These are phyloP conservation scores for Pangasius macronema DNA, from an alignment of 2,797 vertebrate genomes.

Conservation along the genomic window DNA sequence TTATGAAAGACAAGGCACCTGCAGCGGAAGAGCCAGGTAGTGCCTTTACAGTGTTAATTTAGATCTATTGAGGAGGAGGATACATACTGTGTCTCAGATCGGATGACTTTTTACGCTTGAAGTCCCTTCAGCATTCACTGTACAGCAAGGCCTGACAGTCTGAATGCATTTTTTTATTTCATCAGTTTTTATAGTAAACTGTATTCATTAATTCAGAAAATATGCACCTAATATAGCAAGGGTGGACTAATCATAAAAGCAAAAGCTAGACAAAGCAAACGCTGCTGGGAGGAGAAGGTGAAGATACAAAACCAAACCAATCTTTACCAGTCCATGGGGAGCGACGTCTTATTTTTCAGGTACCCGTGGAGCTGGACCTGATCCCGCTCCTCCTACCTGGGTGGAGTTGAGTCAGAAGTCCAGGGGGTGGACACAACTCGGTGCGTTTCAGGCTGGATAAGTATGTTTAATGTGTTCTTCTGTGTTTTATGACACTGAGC, in stretches of 20 bases:
- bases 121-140: not conserved
- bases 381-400: not conserved
- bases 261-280: not conserved
- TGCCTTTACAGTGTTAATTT: not conserved
- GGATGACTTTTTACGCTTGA: not conserved
- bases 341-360: too few relatives aligned
- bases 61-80: not conserved
- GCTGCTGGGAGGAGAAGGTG: too few relatives aligned
- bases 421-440: not conserved
- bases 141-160: not conserved
- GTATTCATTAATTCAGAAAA: not conserved
- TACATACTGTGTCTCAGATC: not conserved
- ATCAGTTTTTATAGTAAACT: not conserved
- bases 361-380: not conserved
- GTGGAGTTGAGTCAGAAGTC: not conserved
- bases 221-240: not conserved
- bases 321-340: too few relatives aligned
- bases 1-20: constrained; percentile 77
- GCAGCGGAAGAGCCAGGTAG: constrained; percentile 84
- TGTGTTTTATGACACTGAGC: too few relatives aligned
- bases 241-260: not conserved
- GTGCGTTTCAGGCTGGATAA: too few relatives aligned
- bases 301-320: too few relatives aligned
- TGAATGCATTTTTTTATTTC: not conserved
- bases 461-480: too few relatives aligned